Evolutionary conservation across 2,797 vertebrate genomes (phyloP), one percentile per base, ranked within the genome.

Genomic region (Cuculus canorus): DNA sequence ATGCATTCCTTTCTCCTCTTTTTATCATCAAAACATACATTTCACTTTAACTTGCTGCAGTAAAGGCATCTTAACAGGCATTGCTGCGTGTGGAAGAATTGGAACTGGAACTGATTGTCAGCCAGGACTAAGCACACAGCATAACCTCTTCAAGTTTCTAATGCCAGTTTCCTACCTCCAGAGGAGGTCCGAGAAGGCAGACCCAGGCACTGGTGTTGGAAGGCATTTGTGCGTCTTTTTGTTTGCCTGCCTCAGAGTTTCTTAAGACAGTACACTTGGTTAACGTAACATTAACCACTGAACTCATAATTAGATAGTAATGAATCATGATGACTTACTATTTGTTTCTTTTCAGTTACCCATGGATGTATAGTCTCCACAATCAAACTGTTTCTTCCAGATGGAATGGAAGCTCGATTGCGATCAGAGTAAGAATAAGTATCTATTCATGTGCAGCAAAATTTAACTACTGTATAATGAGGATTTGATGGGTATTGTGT

Each of bases 291-390:
- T 80, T 66, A 86, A 52, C 66, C 9, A 6, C 11, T 71, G 22
- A 93, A 94, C 14, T 88, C 73, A 14, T 1, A 41, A 7, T 43
- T 48, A n/a, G 52, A 23, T 75, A 60, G n/a, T 61, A 66, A 57
- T 4, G 3, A 24, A 45, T 78, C 32, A 25, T 43, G 23, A 61
- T 88, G 83, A 93, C 73, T 65, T 91, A 23, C 4, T 93, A 7
- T 88, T 90, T 97, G 75, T 96, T 97, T 98, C 90, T 98, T 97
- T 97, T 70, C 96, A 99, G 99, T 99, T 96, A 99, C 99, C 96
- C 99, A 99, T 98, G 99, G 99, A 97, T 99, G 99, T 98, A 99
- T 99, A 97, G 99, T 99, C 97, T 99, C 99, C 88, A 99, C 99
- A 95, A 98, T 99, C 98, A 99, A 99, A 98, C 98, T 99, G 94